Evolutionary conservation across 2,888 invertebrate species (phyloP).

Genomic region (Sarcophaga caerulescens): DNA sequence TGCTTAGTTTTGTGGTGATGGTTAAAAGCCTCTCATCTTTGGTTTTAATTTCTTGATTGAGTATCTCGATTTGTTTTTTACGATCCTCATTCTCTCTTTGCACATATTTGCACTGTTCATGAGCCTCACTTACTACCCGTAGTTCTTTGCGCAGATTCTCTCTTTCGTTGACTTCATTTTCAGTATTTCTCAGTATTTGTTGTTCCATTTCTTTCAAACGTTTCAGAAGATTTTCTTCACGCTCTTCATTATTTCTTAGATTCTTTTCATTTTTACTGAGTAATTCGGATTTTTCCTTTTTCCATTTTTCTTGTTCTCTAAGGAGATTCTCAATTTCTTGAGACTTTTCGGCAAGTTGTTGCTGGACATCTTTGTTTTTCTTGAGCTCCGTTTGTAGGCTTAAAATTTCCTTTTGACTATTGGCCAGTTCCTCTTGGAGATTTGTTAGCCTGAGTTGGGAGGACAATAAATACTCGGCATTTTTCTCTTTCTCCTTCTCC

Average conservation of each 20-base stretch:
- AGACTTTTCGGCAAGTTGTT: constrained; percentile 65
- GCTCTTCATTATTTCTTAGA: constrained; percentile 74
- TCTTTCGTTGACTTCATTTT: constrained; percentile 73
- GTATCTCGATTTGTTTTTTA: constrained; percentile 83
- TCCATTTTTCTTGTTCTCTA: constrained; percentile 72
- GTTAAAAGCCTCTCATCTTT: constrained; percentile 82
- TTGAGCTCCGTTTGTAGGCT: constrained; percentile 60
- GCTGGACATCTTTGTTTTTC: constrained; percentile 63
- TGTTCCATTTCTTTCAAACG: constrained; percentile 75
- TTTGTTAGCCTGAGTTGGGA: constrained; percentile 71
- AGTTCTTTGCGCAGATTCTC: constrained; percentile 82
- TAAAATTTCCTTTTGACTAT: constrained; percentile 71
- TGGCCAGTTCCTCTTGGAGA: constrained; percentile 72
- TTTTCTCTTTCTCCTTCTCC: constrained; percentile 64
- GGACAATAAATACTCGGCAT: constrained; percentile 69
- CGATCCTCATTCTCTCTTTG: constrained; percentile 79
- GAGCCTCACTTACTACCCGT: constrained; percentile 79
- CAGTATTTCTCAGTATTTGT: constrained; percentile 74
- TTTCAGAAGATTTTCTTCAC: constrained; percentile 73
- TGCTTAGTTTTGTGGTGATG: constrained; percentile 71
- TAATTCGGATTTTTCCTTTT: constrained; percentile 76
- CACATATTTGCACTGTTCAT: constrained; percentile 76
- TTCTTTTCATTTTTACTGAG: constrained; percentile 76
- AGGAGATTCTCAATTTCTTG: constrained; percentile 70
- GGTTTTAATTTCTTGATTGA: constrained; percentile 83